Base-by-base conservation (phyloP, 2,797 vertebrate genomes). In the Megaceryle alcyon region DNA sequence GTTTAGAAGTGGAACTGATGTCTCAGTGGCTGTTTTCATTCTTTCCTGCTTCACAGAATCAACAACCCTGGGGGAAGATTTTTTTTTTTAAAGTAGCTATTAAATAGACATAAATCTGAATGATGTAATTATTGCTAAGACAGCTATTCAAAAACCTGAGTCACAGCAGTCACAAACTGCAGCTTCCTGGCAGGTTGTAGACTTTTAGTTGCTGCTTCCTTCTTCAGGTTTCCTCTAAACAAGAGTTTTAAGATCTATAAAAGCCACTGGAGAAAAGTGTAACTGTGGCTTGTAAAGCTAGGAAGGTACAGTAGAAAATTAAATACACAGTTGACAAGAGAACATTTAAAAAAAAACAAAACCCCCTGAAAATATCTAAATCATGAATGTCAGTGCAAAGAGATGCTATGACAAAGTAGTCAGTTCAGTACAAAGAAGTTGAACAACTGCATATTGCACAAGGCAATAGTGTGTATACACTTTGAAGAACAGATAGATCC, bases 71-170 rank as follows among this genome's bases (percentile, higher is more conserved):
- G 29, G 92, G 71, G n/a, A 79, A 68, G 60, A 10, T 7, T 43
- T 33, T 59, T 41, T 28, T 76, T 64, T 61, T 57, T 23, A 90
- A 94, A 91, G 60, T 25, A 72, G 65, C 65, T 91, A 81, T 92
- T 95, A 82, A 86, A 92, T 83, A 76, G 49, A n/a, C 43, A 22
- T 86, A n/a, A 90, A 68, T 72, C 59, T 21, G 46, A 84, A 72
- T 76, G 65, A 86, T 69, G 91, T 75, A 80, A 88, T 91, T 90
- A 92, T 63, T 92, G 73, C 65, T 70, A 79, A 92, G 71, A 72
- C 51, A 59, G 48, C 66, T 78, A 51, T 16, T 90, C 56, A 65
- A 49, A 95, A 89, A 56, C 66, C 73, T 96, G 92, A 95, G 80
- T 96, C 92, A 86, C 77, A 76, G n/a, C 73, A 90, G 70, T 64